Percentiles rank a stretch among this genome's conserved stretches.
These are phyloP conservation scores for Drosophila anomalata DNA, from an alignment of 2,888 invertebrate species.

Conservation along the genomic window DNA sequence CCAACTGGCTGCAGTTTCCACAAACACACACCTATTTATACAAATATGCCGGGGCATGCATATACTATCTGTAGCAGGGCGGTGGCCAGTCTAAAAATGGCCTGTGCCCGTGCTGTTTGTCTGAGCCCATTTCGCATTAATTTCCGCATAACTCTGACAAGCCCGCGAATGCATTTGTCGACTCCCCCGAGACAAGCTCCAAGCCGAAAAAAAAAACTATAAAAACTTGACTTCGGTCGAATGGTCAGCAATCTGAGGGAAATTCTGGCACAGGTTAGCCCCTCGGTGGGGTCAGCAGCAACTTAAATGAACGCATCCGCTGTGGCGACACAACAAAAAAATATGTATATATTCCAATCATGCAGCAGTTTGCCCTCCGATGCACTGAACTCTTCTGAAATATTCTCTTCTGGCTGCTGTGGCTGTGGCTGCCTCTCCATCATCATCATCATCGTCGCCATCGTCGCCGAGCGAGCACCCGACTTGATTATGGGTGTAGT, in stretches of 20 bases:
- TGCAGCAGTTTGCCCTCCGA: conserved; percentile 35
- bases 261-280: conserved; percentile 63
- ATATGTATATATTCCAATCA: conserved; percentile 34
- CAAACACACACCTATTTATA: conserved; percentile 4
- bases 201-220: conserved; percentile 18
- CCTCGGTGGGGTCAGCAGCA: conserved; percentile 14
- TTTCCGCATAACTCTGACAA: conserved; percentile 66
- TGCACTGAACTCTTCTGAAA: conserved; percentile 31
- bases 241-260: conserved; percentile 39
- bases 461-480: conserved; percentile 19
- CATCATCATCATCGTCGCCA: conserved; percentile 19
- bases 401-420: conserved; percentile 7
- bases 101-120: conserved; percentile 13
- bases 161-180: conserved; percentile 5
- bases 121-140: conserved; percentile 60
- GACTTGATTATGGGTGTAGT: conserved; percentile 40
- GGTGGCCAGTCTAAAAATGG: conserved; percentile 48
- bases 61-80: conserved; percentile 19
- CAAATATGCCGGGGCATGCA: conserved; percentile 1
- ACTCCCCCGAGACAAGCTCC: conserved; percentile 14
- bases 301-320: conserved; percentile 70
- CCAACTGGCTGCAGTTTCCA: conserved; percentile 16
- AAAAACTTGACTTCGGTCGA: conserved; percentile 25
- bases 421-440: conserved; percentile 27
- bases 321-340: conserved; percentile 25